Conservation (phyloP, 2,113 vertebrate species). For the Numida meleagris region DNA sequence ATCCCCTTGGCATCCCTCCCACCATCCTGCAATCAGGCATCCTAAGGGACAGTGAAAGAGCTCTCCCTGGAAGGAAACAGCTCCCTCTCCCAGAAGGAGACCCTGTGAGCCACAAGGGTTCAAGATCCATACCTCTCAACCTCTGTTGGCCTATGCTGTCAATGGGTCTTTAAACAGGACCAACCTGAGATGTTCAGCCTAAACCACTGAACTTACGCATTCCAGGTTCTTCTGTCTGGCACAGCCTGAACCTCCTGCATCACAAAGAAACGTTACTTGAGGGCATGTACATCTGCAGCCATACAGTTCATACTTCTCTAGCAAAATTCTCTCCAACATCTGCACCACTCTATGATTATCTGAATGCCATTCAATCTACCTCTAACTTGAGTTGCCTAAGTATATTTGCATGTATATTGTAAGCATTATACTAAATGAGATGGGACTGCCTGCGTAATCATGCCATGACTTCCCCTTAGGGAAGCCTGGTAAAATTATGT, state of each 20-base stretch:
- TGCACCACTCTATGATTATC: background rate
- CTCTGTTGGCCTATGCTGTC: background rate
- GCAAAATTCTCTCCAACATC: conserved; percentile 5
- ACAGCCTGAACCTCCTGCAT: background rate
- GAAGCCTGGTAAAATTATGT: conserved; percentile 71
- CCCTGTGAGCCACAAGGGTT: background rate
- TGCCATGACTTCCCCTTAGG: conserved; percentile 36
- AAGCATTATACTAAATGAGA: conserved; percentile 49
- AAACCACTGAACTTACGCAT: fast-evolving
- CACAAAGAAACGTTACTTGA: background rate
- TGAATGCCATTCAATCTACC: conserved; percentile 25
- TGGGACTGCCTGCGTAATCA: conserved; percentile 46
- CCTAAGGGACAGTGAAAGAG: background rate
- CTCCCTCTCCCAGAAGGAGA: background rate
- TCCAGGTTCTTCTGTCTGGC: background rate
- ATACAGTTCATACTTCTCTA: background rate
- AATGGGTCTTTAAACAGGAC: background rate
- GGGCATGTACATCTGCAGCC: background rate
- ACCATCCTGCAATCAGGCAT: background rate
- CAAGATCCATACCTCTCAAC: background rate
- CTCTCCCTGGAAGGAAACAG: background rate
- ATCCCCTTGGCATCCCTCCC: fast-evolving
- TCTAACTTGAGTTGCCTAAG: background rate
- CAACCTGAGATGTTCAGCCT: background rate
- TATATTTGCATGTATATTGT: conserved; percentile 49